Evolutionary conservation across 2,113 vertebrate species (phyloP), one percentile per base, ranked within the genome.

Genomic region (Embiotoca jacksoni): DNA sequence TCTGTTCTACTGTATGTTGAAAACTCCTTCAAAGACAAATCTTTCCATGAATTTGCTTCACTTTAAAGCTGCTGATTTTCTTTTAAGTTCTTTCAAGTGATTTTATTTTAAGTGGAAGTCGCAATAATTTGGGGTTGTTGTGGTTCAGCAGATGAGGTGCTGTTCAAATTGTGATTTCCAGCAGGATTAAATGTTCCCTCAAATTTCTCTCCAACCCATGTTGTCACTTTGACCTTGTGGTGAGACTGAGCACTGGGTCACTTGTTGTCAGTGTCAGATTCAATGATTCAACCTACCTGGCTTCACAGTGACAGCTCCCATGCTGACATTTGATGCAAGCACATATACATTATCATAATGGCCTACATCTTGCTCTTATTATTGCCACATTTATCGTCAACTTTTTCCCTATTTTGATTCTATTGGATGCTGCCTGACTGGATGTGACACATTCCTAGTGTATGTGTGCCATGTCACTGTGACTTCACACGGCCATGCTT

Each of bases 401-500:
- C 55, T 50, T 56, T 23, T 79, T 41, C 1, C 7, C 23, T 16
- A 23, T 23, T 23, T 23, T 23, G 23, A 23, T 60, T 33, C 36
- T 52, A 41, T 49, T 82, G 72, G 62, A 75, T 16, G 54, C 62
- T 61, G 68, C 59, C 23, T 61, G 68, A 62, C 23, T 50, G 59
- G 53, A 72, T 46, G 30, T 74, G 60, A 82, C 80, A 72, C 53
- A 35, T 60, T 46, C 53, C 30, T 62, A 13, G 39, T 62, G 50
- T 70, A 50, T 78, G 81, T 84, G 77, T 44, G 73, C 65, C 61
- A 67, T 86, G 87, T 87, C 79, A 72, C 37, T 49, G 67, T 78
- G 72, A 78, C 76, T 83, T 75, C 14, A 68, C 72, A 10, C 49
- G 10, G 39, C 64, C 57, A n/a, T 11, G 63, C 62, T 78, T 73